phyloP scores from a whole-genome alignment of 2,888 invertebrate genomes.

The Platerodrilus igneus region DNA sequence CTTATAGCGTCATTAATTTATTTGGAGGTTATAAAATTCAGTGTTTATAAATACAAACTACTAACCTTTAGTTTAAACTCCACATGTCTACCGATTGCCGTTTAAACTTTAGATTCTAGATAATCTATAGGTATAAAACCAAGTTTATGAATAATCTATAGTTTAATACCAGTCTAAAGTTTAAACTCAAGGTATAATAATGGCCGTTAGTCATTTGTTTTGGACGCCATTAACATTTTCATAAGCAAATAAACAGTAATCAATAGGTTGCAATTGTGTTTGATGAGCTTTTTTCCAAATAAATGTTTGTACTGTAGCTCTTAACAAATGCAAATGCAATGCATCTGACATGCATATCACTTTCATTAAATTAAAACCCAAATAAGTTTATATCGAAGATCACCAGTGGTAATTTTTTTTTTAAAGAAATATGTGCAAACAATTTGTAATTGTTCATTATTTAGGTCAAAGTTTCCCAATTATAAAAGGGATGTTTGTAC shows the following conservation, averaged over 20 bases:
- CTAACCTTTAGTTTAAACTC: too few relatives aligned
- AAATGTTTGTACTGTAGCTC: conserved; percentile 31
- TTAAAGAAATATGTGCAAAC: too few relatives aligned
- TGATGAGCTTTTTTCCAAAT: conserved; percentile 29
- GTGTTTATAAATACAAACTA: too few relatives aligned
- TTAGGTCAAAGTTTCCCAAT: too few relatives aligned
- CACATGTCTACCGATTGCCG: too few relatives aligned
- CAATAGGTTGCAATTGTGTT: conserved; percentile 29
- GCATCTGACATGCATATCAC: conserved; percentile 31
- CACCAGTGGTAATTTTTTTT: too few relatives aligned
- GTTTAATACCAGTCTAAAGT: neutral
- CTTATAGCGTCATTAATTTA: too few relatives aligned
- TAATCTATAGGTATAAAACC: too few relatives aligned
- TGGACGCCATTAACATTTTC: conserved; percentile 19
- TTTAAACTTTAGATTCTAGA: too few relatives aligned
- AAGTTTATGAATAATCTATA: neutral
- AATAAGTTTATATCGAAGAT: conserved; percentile 22
- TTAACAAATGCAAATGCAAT: conserved; percentile 29
- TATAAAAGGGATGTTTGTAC: too few relatives aligned
- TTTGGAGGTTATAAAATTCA: too few relatives aligned
- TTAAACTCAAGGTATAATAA: neutral
- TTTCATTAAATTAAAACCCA: conserved; percentile 24
- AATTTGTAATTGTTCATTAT: too few relatives aligned
- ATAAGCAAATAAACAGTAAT: conserved; percentile 27
- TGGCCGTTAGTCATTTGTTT: conserved; percentile 13